Base-by-base conservation (phyloP, 1,140 invertebrate species). In the Druon quercuslanigerum region DNA sequence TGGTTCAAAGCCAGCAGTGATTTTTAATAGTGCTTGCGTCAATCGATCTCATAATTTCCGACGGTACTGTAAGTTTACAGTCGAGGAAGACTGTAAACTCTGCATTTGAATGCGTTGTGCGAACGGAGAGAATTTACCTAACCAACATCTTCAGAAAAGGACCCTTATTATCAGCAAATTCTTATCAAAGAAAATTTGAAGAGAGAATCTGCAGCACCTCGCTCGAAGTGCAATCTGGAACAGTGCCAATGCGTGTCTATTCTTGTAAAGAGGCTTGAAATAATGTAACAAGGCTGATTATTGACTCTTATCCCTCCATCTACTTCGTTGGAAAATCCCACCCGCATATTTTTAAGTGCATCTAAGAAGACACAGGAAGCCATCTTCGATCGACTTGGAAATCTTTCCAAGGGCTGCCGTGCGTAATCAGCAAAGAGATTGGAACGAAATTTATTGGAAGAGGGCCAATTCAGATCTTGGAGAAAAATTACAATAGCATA, bases 401-500 rank as follows among this genome's bases (percentile, higher is more conserved):
- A 57, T 57, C 56, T 57, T 56, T 57, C 12, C 20, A 11, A 46
- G 1, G 9, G 7, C 40, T 20, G 8, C 19, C 19, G 25, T 57
- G 19, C 12, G 56, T 57, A 57, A 25, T 57, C 3, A 57, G 13
- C 19, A 57, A 25, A 25, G 13, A 19, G 19, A 57, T 57, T 57
- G 19, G 56, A 57, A 20, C n/a, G 8, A 57, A 57, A 57, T 57
- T 20, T 57, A 13, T 57, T 57, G 56, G 56, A 57, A 57, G 56
- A 57, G 56, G 4, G 56, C 56, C 56, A 57, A 20, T 57, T 57
- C 25, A 20, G 56, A 57, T 57, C 19, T 20, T 57, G 56, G 56
- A 57, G 56, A 57, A 13, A 57, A 60, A 60, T 60, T 33, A 25
- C 20, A 60, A 60, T 54, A 54, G 52, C 33, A 33, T 60, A 60